A percentile compares a stretch with the other conserved stretches of the same genome.
These are phyloP conservation scores for Poeciliopsis presidionis DNA, from an alignment of 2,797 vertebrate species.

Conservation along the genomic window DNA sequence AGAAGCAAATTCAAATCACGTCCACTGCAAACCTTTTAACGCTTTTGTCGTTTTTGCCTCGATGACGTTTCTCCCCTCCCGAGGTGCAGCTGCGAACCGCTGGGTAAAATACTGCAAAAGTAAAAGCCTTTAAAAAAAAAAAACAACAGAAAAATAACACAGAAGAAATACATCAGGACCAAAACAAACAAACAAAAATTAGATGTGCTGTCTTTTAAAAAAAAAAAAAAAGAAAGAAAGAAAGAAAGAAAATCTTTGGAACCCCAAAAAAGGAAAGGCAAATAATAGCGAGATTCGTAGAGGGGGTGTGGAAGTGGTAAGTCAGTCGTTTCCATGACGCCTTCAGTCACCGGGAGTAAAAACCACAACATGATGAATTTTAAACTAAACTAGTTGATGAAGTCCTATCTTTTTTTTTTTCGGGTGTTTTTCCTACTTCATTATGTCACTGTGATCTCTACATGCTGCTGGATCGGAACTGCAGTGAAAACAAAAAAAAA, in stretches of 20 bases:
- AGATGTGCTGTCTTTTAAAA: conserved; percentile 68
- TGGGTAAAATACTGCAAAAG: conserved; percentile 22
- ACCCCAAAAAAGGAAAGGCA: conserved; percentile 61
- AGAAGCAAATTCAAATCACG: conserved; percentile 18
- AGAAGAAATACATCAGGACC: conserved; percentile 64
- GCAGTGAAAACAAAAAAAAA: not conserved
- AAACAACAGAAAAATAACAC: conserved; percentile 7
- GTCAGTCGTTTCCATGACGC: conserved; percentile 12
- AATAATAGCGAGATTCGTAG: conserved; percentile 57
- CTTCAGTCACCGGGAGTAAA: conserved; percentile 38
- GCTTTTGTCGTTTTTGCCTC: conserved; percentile 10
- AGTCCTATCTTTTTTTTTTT: not conserved
- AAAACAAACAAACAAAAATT: conserved; percentile 36
- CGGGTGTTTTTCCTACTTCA: not conserved
- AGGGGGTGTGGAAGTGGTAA: conserved; percentile 34
- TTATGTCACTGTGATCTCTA: conserved; percentile 8
- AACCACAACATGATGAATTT: conserved; percentile 38
- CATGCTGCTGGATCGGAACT: conserved; percentile 7
- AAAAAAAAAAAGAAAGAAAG: conserved; percentile 15
- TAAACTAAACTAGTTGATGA: conserved; percentile 36
- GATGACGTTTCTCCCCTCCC: conserved; percentile 39
- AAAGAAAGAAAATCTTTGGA: conserved; percentile 75
- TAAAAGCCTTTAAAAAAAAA: conserved; percentile 37
- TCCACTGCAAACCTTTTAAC: conserved; percentile 21
- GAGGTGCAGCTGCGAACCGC: conserved; percentile 35